These are phyloP conservation scores for Rhinolophus ferrumequinum DNA, from an alignment of 2,113 vertebrate species.

Conservation along the genomic window DNA sequence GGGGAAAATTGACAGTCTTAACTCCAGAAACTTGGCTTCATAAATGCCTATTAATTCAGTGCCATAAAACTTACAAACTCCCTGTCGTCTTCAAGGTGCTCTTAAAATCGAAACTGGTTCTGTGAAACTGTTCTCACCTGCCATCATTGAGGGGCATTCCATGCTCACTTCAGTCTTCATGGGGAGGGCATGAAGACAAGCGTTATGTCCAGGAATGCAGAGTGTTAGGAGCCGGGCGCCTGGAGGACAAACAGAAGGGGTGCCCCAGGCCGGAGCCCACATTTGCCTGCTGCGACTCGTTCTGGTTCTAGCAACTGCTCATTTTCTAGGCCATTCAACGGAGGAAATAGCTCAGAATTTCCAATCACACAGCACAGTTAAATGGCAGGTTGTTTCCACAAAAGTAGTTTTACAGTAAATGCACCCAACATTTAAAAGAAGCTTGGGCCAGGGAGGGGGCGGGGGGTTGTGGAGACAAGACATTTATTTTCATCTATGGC, in stretches of 20 bases:
- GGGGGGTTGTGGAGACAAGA: neutral
- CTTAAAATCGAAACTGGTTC: conserved; percentile 76
- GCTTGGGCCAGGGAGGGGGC: neutral
- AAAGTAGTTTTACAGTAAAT: neutral
- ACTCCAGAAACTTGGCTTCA: conserved; percentile 59
- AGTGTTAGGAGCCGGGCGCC: neutral
- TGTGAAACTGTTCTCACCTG: conserved; percentile 61
- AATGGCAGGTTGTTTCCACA: neutral
- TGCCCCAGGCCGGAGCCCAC: neutral
- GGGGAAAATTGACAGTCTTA: neutral
- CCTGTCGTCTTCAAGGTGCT: conserved; percentile 60
- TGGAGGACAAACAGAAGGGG: no score
- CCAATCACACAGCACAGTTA: neutral
- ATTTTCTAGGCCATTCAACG: neutral
- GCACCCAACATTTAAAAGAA: neutral
- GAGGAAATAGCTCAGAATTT: neutral
- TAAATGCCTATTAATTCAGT: conserved; percentile 69
- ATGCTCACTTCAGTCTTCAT: conserved; percentile 36
- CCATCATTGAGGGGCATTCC: conserved; percentile 58
- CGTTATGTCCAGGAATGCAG: neutral
- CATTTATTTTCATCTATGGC: neutral
- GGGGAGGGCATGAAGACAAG: neutral
- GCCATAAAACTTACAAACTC: conserved; percentile 66
- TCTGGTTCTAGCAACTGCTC: neutral
- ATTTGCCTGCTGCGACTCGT: no score